Evolutionary conservation across 2,888 invertebrate genomes (phyloP).

Genomic region (Limnephilus auricula): DNA sequence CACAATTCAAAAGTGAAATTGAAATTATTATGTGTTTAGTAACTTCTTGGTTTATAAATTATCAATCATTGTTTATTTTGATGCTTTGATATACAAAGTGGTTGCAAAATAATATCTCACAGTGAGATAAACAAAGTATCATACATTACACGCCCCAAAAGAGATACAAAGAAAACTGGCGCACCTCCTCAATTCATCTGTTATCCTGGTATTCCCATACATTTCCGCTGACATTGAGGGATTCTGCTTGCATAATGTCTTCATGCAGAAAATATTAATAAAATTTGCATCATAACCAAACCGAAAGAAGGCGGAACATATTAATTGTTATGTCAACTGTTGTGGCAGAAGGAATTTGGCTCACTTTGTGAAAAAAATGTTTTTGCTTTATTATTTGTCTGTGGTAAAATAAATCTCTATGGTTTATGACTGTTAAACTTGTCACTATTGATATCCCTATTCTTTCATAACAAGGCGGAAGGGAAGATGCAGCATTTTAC

Average conservation of each 20-base stretch:
- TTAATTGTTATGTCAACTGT: not conserved
- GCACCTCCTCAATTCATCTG: not conserved
- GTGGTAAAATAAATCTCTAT: not conserved
- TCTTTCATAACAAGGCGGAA: too few relatives aligned
- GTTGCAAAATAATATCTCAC: not conserved
- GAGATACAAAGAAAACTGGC: not conserved
- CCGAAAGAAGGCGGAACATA: not conserved
- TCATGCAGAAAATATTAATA: not conserved
- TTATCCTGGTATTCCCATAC: not conserved
- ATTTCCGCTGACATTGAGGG: not conserved
- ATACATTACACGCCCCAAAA: not conserved
- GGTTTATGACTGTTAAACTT: not conserved
- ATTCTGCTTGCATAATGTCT: not conserved
- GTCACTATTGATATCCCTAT: not conserved
- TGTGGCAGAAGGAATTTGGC: not conserved
- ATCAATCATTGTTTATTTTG: not conserved
- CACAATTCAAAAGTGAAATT: not conserved
- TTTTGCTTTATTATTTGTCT: not conserved
- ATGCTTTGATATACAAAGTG: not conserved
- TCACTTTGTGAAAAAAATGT: not conserved
- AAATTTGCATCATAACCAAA: not conserved
- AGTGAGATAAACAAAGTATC: not conserved
- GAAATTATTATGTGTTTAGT: not conserved
- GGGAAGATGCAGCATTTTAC: not conserved
- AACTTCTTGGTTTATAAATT: not conserved